A percentile compares a stretch with the other conserved stretches of the same genome.
These are phyloP conservation scores for Ciconia stormi DNA, from an alignment of 2,113 vertebrate species.

Conservation along the genomic window DNA sequence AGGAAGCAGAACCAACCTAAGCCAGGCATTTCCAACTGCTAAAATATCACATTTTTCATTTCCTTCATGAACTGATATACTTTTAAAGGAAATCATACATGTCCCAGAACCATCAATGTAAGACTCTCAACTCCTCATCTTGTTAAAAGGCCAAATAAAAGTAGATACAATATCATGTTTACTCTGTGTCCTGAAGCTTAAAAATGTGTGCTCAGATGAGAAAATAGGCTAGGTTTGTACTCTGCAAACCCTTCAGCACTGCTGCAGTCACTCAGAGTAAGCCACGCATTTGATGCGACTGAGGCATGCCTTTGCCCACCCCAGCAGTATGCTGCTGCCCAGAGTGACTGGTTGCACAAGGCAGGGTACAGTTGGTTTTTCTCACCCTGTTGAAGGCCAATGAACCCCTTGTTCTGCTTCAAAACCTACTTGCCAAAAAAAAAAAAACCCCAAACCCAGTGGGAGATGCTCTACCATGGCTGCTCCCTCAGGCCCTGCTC, in stretches of 20 bases:
- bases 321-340: background rate
- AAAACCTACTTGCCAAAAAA: background rate
- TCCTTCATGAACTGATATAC: background rate
- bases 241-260: background rate
- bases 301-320: background rate
- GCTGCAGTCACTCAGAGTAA: background rate
- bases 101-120: background rate
- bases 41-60: background rate
- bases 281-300: background rate
- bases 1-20: background rate
- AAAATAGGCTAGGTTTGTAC: background rate
- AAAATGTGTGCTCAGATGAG: background rate
- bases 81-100: background rate
- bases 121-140: background rate
- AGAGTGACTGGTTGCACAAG: background rate
- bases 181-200: background rate
- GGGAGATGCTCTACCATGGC: background rate
- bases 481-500: background rate
- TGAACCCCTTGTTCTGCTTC: background rate
- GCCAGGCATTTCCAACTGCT: background rate
- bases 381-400: background rate
- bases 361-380: background rate
- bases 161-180: background rate
- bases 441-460: no score
- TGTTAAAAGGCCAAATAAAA: background rate